Percentiles rank a stretch among this genome's conserved stretches.
Evolutionary conservation across 2,888 invertebrate genomes (phyloP).

Genomic region (Calameuta filiformis): DNA sequence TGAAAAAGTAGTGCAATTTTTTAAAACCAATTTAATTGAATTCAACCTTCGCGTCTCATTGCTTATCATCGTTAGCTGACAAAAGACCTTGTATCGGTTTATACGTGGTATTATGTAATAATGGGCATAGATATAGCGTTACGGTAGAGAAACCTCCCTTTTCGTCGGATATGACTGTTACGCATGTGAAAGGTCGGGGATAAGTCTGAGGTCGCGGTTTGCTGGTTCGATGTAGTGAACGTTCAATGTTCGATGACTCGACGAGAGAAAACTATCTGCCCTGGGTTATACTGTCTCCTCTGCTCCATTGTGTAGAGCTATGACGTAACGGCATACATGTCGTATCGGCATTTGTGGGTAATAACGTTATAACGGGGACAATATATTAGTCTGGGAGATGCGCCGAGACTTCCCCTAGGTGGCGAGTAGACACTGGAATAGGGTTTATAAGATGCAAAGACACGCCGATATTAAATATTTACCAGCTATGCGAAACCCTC

Average conservation of each 20-base stretch:
- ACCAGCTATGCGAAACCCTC: slow-evolving; percentile 4
- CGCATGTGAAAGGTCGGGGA: no score
- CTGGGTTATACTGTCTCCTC: neutral
- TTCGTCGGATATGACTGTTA: no score
- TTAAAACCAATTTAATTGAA: no score
- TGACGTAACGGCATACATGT: slow-evolving; percentile 12
- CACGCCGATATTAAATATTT: slow-evolving; percentile 32
- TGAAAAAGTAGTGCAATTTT: no score
- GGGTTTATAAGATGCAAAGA: slow-evolving; percentile 35
- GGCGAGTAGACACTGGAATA: neutral
- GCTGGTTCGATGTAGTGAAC: no score
- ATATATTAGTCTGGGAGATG: slow-evolving; percentile 34
- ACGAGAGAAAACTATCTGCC: neutral
- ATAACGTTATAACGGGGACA: slow-evolving; percentile 38
- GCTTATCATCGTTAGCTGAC: neutral
- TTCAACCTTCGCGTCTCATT: neutral
- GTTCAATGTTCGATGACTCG: no score
- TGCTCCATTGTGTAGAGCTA: neutral
- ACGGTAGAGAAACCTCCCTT: slow-evolving; percentile 6
- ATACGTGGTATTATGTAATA: no score
- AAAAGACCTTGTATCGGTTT: no score
- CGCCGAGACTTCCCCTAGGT: neutral
- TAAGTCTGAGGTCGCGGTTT: no score
- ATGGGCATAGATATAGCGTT: slow-evolving; percentile 19
- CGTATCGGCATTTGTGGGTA: slow-evolving; percentile 32